These are phyloP conservation scores for Erethizon dorsatum DNA, from an alignment of 2,797 vertebrate genomes.

Conservation along the genomic window DNA sequence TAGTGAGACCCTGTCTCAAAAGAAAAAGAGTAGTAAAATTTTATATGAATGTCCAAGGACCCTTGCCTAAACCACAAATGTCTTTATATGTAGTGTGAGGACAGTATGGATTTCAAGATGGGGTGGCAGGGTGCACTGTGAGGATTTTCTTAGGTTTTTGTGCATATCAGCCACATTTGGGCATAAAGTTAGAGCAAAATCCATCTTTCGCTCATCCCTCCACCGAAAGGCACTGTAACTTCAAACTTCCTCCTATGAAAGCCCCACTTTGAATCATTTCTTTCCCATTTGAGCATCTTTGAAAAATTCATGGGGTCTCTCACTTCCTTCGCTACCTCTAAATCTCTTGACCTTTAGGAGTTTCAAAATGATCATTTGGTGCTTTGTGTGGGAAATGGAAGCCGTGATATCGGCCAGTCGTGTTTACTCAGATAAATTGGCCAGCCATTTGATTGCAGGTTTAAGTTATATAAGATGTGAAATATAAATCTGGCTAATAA, in stretches of 20 bases:
- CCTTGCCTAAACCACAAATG: not conserved
- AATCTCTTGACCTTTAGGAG: not conserved
- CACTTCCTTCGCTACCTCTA: not conserved
- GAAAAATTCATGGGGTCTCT: not conserved
- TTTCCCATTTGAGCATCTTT: not conserved
- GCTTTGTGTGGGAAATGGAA: not conserved
- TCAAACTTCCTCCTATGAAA: not conserved
- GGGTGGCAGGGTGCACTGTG: not conserved
- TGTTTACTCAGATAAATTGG: not conserved
- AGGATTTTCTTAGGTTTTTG: conserved; percentile 20
- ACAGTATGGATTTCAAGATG: not conserved
- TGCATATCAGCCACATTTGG: not conserved
- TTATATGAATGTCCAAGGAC: not conserved
- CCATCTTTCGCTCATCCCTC: not conserved
- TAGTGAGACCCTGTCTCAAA: not conserved
- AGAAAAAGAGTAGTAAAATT: not conserved
- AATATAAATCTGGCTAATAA: conserved; percentile 9
- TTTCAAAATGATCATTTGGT: not conserved
- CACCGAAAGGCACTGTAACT: not conserved
- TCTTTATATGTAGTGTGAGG: not conserved
- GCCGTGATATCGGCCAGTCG: not conserved
- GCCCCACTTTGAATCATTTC: not conserved
- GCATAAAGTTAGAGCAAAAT: conserved; percentile 15
- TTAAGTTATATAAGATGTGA: conserved; percentile 43
- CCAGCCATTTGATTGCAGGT: not conserved